These are phyloP conservation scores for Xyrauchen texanus DNA, from an alignment of 2,113 vertebrate genomes.

Conservation along the genomic window DNA sequence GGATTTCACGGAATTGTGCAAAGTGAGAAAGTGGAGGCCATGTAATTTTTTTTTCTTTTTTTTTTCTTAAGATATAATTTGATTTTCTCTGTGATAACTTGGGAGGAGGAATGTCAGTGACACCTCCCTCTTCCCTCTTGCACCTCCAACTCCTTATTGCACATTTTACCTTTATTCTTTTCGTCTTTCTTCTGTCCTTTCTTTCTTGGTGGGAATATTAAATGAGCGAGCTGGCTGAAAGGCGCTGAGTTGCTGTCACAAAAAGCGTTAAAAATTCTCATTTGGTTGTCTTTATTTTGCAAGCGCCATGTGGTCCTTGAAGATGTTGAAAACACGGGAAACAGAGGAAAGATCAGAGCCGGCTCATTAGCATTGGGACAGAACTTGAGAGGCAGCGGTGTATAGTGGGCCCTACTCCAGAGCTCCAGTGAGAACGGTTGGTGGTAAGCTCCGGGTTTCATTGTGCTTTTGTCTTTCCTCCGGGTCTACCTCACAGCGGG, in stretches of 20 bases:
- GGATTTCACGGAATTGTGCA: not conserved
- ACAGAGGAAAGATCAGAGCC: slow-evolving; percentile 97
- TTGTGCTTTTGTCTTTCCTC: slow-evolving; percentile 90
- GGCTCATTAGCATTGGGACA: slow-evolving; percentile 97
- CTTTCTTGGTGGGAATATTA: slow-evolving; percentile 75
- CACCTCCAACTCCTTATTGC: slow-evolving; percentile 87
- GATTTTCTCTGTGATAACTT: not conserved
- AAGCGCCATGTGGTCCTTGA: slow-evolving; percentile 99
- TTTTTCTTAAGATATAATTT: slow-evolving; percentile 20
- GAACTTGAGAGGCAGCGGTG: slow-evolving; percentile 90
- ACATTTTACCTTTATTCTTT: slow-evolving; percentile 78
- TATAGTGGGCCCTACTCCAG: slow-evolving; percentile 89
- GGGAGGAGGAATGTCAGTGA: slow-evolving; percentile 25
- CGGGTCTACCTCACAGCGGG: slow-evolving; percentile 82
- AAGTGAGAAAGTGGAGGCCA: not conserved
- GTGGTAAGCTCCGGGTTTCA: slow-evolving; percentile 88
- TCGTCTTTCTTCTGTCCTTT: slow-evolving; percentile 71
- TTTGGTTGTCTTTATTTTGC: slow-evolving; percentile 99
- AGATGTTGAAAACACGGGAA: slow-evolving; percentile 99
- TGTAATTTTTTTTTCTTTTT: not conserved
- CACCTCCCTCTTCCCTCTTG: slow-evolving; percentile 6
- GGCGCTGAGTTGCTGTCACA: slow-evolving; percentile 85
- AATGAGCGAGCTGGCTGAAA: slow-evolving; percentile 88
- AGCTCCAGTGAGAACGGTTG: slow-evolving; percentile 84
- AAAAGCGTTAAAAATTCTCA: slow-evolving; percentile 98